Conservation (phyloP, 2,888 invertebrate genomes). For the Platynereis dumerilii region DNA sequence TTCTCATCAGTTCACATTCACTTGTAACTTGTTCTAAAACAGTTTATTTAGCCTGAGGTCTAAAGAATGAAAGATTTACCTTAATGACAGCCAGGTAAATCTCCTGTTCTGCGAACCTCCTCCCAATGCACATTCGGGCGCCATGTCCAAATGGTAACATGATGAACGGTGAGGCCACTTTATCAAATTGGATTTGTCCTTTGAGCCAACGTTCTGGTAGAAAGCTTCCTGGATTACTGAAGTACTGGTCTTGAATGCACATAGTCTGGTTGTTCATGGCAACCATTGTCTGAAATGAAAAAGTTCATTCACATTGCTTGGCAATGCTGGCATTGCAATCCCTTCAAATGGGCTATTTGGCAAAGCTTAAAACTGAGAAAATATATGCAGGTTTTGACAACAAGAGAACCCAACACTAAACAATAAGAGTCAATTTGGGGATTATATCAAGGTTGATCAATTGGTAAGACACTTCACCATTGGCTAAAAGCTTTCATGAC, state of each 20-base stretch:
- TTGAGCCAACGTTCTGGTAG: conserved; percentile 50
- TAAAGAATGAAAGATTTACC: no score
- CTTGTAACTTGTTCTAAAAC: no score
- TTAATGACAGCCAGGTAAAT: conserved; percentile 68
- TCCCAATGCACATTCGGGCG: conserved; percentile 57
- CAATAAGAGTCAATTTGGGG: no score
- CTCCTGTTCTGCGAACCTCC: conserved; percentile 67
- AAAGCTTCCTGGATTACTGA: conserved; percentile 65
- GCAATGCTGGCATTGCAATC: not conserved
- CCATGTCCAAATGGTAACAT: conserved; percentile 51
- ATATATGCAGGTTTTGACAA: no score
- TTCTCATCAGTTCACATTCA: no score
- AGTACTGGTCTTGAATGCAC: conserved; percentile 66
- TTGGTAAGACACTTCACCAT: no score
- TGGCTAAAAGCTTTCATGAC: no score
- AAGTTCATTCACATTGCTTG: not conserved
- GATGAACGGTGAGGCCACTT: conserved; percentile 39
- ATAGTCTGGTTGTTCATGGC: conserved; percentile 58
- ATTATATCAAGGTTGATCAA: no score
- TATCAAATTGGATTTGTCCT: conserved; percentile 6
- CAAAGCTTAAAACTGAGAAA: no score
- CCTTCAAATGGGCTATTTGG: not conserved
- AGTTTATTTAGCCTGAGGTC: no score
- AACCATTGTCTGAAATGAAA: conserved; percentile 51
- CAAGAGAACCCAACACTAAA: no score